Percentiles rank a stretch among this genome's conserved stretches.
Conservation (phyloP, 2,888 invertebrate species). For the Ennomos fuscantarius region DNA sequence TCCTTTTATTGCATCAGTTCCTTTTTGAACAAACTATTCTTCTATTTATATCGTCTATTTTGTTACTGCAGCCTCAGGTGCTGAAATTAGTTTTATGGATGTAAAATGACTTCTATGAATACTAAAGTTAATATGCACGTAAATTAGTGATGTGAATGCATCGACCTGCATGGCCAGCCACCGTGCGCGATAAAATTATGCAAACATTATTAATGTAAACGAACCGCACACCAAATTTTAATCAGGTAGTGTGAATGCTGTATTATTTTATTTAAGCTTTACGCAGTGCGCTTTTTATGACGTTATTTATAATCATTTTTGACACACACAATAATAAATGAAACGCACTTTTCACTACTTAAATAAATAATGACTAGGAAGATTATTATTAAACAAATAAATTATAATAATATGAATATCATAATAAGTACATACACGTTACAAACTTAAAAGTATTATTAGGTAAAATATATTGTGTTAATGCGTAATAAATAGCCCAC, state of each 20-base stretch:
- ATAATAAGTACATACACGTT: too few relatives aligned
- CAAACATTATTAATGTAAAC: slow-evolving; percentile 34
- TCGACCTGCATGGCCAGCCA: slow-evolving; percentile 60
- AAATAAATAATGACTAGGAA: too few relatives aligned
- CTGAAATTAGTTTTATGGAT: slow-evolving; percentile 4
- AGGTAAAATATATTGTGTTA: too few relatives aligned
- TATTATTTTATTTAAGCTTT: slow-evolving; percentile 14
- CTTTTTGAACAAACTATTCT: too few relatives aligned
- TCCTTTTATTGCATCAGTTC: too few relatives aligned
- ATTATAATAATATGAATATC: too few relatives aligned
- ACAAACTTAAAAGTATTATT: too few relatives aligned
- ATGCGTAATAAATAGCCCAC: too few relatives aligned
- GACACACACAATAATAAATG: too few relatives aligned
- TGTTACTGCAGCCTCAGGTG: neutral
- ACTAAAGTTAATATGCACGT: slow-evolving; percentile 10
- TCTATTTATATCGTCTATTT: too few relatives aligned
- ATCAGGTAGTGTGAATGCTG: slow-evolving; percentile 21
- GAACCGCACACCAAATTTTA: slow-evolving; percentile 29
- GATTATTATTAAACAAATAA: too few relatives aligned
- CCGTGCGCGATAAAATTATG: slow-evolving; percentile 48
- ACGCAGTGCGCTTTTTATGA: slow-evolving; percentile 31
- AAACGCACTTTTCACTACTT: too few relatives aligned
- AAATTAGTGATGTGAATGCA: slow-evolving; percentile 33
- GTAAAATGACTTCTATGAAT: slow-evolving; percentile 16
- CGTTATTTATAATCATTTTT: slow-evolving; percentile 11